Base-by-base conservation (phyloP, 2,888 invertebrate genomes). In the Pristionchus exspectatus region DNA sequence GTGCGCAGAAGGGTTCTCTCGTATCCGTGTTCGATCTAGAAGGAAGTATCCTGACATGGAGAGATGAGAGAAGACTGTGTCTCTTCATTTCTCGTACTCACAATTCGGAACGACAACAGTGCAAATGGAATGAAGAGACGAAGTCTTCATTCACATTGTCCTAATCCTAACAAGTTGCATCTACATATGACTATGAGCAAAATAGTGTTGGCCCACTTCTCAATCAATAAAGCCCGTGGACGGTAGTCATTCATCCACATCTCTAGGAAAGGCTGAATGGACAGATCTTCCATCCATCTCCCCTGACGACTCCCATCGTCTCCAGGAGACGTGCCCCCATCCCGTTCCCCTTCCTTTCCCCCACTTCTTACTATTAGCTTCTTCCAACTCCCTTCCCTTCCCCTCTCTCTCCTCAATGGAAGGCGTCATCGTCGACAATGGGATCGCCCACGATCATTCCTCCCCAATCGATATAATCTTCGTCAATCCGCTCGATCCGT, bases 401-500 rank as follows among this genome's bases (percentile, higher is more conserved):
- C n/a, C 69, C 56, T 1, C 56, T 66, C 30, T 30, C 69, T 69
- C 74, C 3, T 24, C 63, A 63, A 81, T 81, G 81, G 81, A 81
- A 24, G 44, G 33, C 1, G 50, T 81, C 16, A 44, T 21, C 50
- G 50, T 81, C n/a, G 81, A 81, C 3, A 81, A n/a, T 81, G 44
- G 24, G 2, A 1, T n/a, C 14, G 24, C 81, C 27, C 50, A 27
- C 56, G 74, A 88, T 14, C 38, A 54, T 1, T 24, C 54, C 24
- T 21, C 63, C 0, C 18, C 27, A 0, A 74, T 88, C 87, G 89
- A 89, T 50, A 63, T 89, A 38, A 56, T 63, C 83, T 89, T 89
- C 66, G 89, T 63, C 83, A 30, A 59, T 30, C 89, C 89, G 0
- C 24, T 89, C 30, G 89, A 89, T 83, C 89, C 89, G 14, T 83